These are phyloP conservation scores for Umimayanthus kanabou DNA, from an alignment of 92 coral and sea anemone genomes.

Conservation along the genomic window DNA sequence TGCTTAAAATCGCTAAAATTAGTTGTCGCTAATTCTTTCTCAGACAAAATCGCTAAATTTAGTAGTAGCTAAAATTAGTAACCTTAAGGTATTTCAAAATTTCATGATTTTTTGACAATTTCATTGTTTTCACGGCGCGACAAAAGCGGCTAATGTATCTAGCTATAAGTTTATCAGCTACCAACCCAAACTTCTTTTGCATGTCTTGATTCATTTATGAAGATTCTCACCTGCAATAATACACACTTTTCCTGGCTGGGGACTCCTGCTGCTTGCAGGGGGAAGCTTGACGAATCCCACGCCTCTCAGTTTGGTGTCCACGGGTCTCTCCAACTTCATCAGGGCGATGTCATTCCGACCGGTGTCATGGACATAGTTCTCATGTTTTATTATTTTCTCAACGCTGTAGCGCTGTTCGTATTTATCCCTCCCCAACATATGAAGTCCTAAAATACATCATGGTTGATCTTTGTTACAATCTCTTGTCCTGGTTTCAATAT, in stretches of 20 bases:
- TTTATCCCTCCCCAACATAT: background rate
- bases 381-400: background rate
- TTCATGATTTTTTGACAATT: no score
- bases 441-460: background rate
- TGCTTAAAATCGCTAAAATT: no score
- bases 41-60: no score
- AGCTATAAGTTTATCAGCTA: no score
- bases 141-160: no score
- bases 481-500: background rate
- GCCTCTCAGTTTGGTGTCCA: background rate
- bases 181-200: no score
- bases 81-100: no score
- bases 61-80: no score
- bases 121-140: no score
- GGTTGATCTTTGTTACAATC: background rate
- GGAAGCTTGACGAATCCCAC: background rate
- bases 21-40: no score
- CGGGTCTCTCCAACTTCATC: background rate
- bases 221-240: background rate
- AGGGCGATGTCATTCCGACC: background rate
- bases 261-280: background rate
- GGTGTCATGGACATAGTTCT: background rate
- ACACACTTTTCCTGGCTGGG: background rate
- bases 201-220: no score
- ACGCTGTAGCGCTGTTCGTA: background rate